phyloP scores from a whole-genome alignment of 2,888 invertebrate genomes.

The Selenia dentaria region DNA sequence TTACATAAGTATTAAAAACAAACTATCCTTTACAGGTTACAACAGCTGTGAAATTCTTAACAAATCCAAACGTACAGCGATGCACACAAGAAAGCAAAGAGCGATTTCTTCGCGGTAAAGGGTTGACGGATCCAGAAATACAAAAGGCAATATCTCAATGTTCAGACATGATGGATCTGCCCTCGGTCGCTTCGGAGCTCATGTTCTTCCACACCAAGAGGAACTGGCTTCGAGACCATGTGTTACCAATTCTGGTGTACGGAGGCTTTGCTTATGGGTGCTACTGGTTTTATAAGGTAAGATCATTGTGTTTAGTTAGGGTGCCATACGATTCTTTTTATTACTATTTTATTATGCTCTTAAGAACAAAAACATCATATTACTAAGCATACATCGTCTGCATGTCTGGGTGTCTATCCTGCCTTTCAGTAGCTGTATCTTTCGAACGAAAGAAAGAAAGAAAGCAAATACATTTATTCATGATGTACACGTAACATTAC shows the following conservation, averaged over 20 bases:
- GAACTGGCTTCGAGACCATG: conserved; percentile 86
- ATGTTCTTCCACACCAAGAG: conserved; percentile 66
- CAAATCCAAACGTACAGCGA: conserved; percentile 92
- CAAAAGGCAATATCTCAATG: conserved; percentile 89
- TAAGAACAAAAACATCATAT: too few species aligned
- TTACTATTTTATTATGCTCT: too few species aligned
- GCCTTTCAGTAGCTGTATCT: too few species aligned
- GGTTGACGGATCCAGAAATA: conserved; percentile 90
- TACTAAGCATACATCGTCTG: too few species aligned
- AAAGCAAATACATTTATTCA: too few species aligned
- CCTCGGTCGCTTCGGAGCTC: conserved; percentile 69
- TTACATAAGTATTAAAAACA: too few species aligned
- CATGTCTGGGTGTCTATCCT: too few species aligned
- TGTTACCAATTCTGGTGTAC: conserved; percentile 89
- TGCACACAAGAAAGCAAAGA: conserved; percentile 92
- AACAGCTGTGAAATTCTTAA: conserved; percentile 94
- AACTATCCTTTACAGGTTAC: conserved; percentile 84
- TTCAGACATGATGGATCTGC: conserved; percentile 65
- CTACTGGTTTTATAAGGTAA: conserved; percentile 93
- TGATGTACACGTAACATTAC: too few species aligned
- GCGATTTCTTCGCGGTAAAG: conserved; percentile 91
- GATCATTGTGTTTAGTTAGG: too few species aligned
- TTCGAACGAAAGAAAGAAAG: too few species aligned
- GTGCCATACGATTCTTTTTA: too few species aligned
- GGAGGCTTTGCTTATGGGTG: conserved; percentile 91